phyloP scores from a whole-genome alignment of 2,888 invertebrate genomes.

The Drosophila quasianomalipes region DNA sequence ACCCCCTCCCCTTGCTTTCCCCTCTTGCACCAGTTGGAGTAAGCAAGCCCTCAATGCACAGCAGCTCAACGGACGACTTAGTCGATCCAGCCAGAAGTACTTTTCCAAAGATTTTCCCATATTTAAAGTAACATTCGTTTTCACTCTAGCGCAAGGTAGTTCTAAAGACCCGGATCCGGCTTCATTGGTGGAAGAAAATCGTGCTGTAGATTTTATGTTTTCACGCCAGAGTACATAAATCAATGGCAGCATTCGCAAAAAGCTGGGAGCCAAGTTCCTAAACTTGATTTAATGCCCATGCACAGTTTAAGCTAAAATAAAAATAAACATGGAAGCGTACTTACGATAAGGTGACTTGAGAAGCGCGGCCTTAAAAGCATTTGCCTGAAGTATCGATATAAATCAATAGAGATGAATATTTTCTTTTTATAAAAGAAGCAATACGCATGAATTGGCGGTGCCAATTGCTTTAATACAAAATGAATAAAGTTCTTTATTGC shows the following conservation, averaged over 20 bases:
- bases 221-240: slow-evolving; percentile 65
- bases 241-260: slow-evolving; percentile 62
- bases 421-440: not conserved
- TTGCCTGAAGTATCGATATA: slow-evolving; percentile 18
- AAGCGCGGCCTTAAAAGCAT: slow-evolving; percentile 51
- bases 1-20: not conserved
- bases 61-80: slow-evolving; percentile 46
- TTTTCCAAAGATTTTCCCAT: slow-evolving; percentile 45
- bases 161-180: not conserved
- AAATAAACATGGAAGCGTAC: slow-evolving; percentile 33
- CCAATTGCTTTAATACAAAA: not conserved
- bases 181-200: not conserved
- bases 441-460: not conserved
- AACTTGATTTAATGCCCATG: slow-evolving; percentile 73
- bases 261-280: slow-evolving; percentile 66
- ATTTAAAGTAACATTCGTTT: slow-evolving; percentile 67
- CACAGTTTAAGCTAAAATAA: slow-evolving; percentile 27
- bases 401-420: slow-evolving; percentile 23
- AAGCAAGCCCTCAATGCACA: slow-evolving; percentile 42
- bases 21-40: slow-evolving; percentile 4
- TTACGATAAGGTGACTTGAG: slow-evolving; percentile 49
- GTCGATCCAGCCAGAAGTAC: slow-evolving; percentile 33
- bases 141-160: slow-evolving; percentile 27
- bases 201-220: slow-evolving; percentile 44
- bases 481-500: no score